Base-by-base conservation (phyloP, 2,797 vertebrate genomes). In the Cryptoprocta ferox region DNA sequence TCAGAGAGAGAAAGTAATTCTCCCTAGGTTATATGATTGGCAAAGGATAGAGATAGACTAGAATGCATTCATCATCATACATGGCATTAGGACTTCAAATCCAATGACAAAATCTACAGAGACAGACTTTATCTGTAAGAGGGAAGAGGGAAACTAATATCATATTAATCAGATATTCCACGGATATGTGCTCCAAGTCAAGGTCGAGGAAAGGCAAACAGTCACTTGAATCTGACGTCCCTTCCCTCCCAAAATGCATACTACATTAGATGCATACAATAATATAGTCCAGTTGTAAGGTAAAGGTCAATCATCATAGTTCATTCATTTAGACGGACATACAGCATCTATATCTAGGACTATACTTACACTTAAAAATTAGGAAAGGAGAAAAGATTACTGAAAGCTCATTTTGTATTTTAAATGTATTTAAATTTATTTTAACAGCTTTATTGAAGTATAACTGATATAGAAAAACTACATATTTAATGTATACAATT, bases 361-460 rank as follows among this genome's bases (percentile, higher is more conserved):
- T 50, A 90, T 7, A 30, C 73, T 93, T 85, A 91, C 88, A 81
- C 12, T 78, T 94, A 78, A 50, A 76, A 79, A 24, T 61, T 61
- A 70, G 12, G 9, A 81, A 90, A 39, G 12, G 6, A 18, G 79
- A 82, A 13, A 82, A 91, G 19, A 88, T 24, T 59, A 83, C 71
- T 45, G 42, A 66, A 83, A 89, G 11, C 3, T 66, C 1, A 70
- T 39, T 91, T 97, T 93, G 68, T 92, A 66, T 35, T 93, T 32
- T 91, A 95, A 93, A 95, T 89, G 4, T 61, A 59, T 71, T 92
- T 68, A 78, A 89, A 37, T 37, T 63, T 59, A 65, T 80, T 63
- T 85, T 63, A 82, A 89, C 6, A 32, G 24, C 28, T 82, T 66
- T 66, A 32, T 30, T 21, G n/a, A 59, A 11, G 1, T 6, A 45